Evolutionary conservation across 2,113 vertebrate genomes (phyloP).

Genomic region (Catagonus wagneri): DNA sequence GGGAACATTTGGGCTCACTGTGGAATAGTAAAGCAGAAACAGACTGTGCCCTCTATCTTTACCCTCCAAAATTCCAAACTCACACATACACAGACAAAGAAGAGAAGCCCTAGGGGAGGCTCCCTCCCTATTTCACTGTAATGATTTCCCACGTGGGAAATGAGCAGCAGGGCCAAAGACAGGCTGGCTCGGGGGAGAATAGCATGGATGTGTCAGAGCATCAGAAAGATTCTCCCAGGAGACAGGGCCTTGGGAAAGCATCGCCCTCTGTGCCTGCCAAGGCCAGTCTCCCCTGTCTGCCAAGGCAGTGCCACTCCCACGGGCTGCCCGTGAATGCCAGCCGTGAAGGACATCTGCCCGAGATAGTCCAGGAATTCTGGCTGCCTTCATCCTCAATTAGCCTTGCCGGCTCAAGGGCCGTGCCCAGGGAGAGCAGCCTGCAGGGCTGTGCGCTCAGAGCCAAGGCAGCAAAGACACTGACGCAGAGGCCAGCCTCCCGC

Average conservation of each 20-base stretch:
- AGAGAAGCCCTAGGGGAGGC: neutral
- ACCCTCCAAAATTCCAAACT: neutral
- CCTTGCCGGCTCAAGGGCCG: neutral
- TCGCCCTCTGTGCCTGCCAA: neutral
- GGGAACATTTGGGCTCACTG: too few species aligned
- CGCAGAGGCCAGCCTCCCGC: neutral
- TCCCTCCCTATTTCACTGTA: neutral
- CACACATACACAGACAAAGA: too few species aligned
- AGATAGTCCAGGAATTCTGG: constrained; percentile 21
- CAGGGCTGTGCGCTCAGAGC: neutral
- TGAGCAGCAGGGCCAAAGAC: neutral
- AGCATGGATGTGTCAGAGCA: neutral
- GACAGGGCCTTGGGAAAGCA: constrained; percentile 44
- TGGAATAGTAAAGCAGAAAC: neutral
- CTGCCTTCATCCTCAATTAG: neutral
- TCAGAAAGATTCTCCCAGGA: constrained; percentile 41
- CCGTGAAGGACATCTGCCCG: neutral
- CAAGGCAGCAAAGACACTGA: neutral
- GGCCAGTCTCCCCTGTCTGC: neutral
- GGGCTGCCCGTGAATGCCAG: neutral
- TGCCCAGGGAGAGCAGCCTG: neutral
- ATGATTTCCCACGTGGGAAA: neutral
- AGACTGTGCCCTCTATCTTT: neutral
- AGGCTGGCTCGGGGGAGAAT: neutral
- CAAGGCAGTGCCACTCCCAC: constrained; percentile 25